Conservation (phyloP, 2,113 vertebrate genomes). For the Chionodraco myersi region DNA sequence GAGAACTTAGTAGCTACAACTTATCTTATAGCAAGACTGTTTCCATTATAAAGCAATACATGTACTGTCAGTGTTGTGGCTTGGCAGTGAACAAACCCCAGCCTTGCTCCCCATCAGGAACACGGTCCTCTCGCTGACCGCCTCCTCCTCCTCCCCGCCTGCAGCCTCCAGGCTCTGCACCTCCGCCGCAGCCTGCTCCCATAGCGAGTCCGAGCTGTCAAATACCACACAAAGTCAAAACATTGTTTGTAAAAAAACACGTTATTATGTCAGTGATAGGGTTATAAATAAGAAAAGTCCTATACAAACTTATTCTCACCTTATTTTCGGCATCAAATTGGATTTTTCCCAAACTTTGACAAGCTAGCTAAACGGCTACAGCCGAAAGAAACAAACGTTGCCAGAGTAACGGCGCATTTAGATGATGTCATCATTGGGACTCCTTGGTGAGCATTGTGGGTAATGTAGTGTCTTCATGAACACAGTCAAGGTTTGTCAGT, state of each 20-base stretch:
- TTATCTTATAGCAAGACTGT: background rate
- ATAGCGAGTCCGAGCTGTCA: slow-evolving; percentile 86
- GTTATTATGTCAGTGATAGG: too few species aligned
- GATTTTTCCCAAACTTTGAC: background rate
- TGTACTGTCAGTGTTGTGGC: too few species aligned
- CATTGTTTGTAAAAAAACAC: background rate
- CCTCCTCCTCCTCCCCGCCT: slow-evolving; percentile 49
- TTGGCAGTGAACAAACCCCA: slow-evolving; percentile 81
- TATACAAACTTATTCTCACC: slow-evolving; percentile 30
- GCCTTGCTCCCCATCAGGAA: slow-evolving; percentile 93
- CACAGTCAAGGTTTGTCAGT: too few species aligned
- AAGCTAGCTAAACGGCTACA: background rate
- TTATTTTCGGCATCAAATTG: slow-evolving; percentile 76
- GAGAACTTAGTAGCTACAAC: background rate
- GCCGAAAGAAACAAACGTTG: slow-evolving; percentile 49
- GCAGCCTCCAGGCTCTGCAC: slow-evolving; percentile 79
- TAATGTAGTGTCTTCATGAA: background rate
- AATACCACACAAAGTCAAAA: slow-evolving; percentile 27
- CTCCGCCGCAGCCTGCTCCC: slow-evolving; percentile 92
- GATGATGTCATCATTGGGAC: slow-evolving; percentile 22
- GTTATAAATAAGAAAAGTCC: fast-evolving
- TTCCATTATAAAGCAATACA: background rate
- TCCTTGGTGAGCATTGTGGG: slow-evolving; percentile 11
- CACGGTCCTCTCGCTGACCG: slow-evolving; percentile 87
- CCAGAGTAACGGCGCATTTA: slow-evolving; percentile 77